Evolutionary conservation across 2,113 vertebrate genomes (phyloP).

Genomic region (Xyrauchen texanus): DNA sequence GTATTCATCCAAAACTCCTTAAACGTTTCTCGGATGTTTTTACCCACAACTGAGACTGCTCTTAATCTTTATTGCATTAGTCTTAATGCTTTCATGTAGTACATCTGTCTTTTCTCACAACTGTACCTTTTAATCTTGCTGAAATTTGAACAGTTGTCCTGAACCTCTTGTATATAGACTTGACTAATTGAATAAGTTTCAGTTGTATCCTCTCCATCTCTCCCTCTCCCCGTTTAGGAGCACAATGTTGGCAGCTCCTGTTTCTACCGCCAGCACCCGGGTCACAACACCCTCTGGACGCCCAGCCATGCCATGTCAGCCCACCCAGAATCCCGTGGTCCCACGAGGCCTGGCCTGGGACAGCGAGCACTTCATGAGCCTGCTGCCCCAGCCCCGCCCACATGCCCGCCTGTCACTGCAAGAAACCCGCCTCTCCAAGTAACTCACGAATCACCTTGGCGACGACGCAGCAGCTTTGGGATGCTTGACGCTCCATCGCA

Average conservation of each 20-base stretch:
- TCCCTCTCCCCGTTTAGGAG: constrained; percentile 76
- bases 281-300: constrained; percentile 75
- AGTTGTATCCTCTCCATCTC: not conserved
- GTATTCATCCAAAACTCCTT: not conserved
- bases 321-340: constrained; percentile 14
- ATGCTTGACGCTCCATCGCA: constrained; percentile 58
- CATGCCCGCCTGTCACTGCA: constrained; percentile 91
- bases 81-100: not conserved
- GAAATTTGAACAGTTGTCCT: not conserved
- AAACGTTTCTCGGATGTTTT: not conserved
- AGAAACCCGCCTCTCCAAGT: constrained; percentile 93
- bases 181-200: not conserved
- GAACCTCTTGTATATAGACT: not conserved
- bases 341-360: constrained; percentile 85
- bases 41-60: constrained; percentile 8
- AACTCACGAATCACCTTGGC: constrained; percentile 80
- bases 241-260: constrained; percentile 72
- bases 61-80: not conserved
- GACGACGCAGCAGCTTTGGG: constrained; percentile 83
- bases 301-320: constrained; percentile 73
- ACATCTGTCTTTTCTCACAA: not conserved
- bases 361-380: constrained; percentile 96
- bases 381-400: constrained; percentile 90
- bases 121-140: not conserved
- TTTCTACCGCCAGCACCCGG: constrained; percentile 77